Evolutionary conservation across 2,888 invertebrate species (phyloP).

Genomic region (Diploptera punctata): DNA sequence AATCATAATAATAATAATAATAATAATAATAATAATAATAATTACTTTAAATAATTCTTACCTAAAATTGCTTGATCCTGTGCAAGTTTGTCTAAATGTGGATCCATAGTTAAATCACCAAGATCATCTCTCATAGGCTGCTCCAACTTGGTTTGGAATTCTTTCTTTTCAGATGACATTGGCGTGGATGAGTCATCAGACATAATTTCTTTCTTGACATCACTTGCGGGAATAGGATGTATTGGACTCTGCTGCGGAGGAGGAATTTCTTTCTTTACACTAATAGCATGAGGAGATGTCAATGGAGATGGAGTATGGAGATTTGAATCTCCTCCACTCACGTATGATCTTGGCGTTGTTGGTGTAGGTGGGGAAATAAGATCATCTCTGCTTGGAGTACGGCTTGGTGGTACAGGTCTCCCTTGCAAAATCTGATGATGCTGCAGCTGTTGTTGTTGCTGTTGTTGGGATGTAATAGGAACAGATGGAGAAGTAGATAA

Average conservation of each 20-base stretch:
- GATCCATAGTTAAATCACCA: constrained; percentile 23
- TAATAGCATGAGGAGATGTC: constrained; percentile 50
- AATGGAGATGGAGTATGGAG: constrained; percentile 35
- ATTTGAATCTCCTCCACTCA: constrained; percentile 27
- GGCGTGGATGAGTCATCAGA: constrained; percentile 73
- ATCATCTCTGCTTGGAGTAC: constrained; percentile 39
- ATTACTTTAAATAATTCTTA: constrained; percentile 14
- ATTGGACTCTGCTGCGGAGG: constrained; percentile 59
- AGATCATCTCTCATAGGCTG: constrained; percentile 17
- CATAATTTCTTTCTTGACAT: constrained; percentile 74
- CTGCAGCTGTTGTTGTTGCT: neutral
- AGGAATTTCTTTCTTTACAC: constrained; percentile 21
- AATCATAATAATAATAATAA: too few species aligned
- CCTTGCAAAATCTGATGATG: neutral
- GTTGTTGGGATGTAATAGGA: neutral
- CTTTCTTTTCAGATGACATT: constrained; percentile 56
- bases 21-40: too few species aligned
- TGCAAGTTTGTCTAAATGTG: constrained; percentile 21
- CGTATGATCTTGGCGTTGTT: constrained; percentile 30
- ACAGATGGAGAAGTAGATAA: constrained; percentile 1
- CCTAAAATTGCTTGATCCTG: constrained; percentile 39
- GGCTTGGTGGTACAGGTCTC: constrained; percentile 13
- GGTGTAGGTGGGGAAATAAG: constrained; percentile 38
- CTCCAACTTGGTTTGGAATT: constrained; percentile 61
- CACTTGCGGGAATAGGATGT: constrained; percentile 50